Conservation (phyloP, 2,888 invertebrate genomes). For the Bursaphelenchus okinawaensis region DNA sequence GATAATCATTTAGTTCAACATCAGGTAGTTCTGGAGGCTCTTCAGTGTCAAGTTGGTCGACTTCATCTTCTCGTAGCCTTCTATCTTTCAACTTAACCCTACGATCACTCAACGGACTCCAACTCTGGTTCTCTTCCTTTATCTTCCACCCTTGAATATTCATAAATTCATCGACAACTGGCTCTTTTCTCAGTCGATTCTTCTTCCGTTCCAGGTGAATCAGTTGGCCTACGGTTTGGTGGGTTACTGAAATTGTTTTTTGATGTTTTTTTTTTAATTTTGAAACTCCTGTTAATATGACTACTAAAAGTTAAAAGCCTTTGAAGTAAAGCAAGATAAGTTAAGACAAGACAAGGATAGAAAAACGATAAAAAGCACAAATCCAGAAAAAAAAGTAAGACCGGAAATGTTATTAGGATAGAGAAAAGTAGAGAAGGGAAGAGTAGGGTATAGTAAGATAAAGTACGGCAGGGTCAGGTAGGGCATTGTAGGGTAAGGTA, state of each 20-base stretch:
- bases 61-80: not conserved
- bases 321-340: too few species aligned
- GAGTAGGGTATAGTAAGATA: too few species aligned
- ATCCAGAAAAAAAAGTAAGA: too few species aligned
- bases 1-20: slow-evolving; percentile 6
- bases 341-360: too few species aligned
- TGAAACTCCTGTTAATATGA: too few species aligned
- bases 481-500: too few species aligned
- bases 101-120: slow-evolving; percentile 1
- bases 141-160: slow-evolving; percentile 1
- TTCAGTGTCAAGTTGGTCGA: not conserved
- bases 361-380: too few species aligned
- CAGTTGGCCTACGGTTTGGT: slow-evolving; percentile 20
- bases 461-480: too few species aligned
- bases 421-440: too few species aligned
- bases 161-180: not conserved
- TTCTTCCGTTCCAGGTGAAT: slow-evolving; percentile 1
- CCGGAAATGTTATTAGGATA: too few species aligned
- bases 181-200: not conserved
- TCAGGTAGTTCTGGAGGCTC: not conserved
- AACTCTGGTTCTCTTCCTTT: slow-evolving; percentile 1
- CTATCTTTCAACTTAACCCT: not conserved
- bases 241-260: slow-evolving; percentile 14
- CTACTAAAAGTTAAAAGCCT: too few species aligned
- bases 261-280: too few species aligned